These are phyloP conservation scores for Pangasius mekongensis DNA, from an alignment of 2,797 vertebrate genomes.

Conservation along the genomic window DNA sequence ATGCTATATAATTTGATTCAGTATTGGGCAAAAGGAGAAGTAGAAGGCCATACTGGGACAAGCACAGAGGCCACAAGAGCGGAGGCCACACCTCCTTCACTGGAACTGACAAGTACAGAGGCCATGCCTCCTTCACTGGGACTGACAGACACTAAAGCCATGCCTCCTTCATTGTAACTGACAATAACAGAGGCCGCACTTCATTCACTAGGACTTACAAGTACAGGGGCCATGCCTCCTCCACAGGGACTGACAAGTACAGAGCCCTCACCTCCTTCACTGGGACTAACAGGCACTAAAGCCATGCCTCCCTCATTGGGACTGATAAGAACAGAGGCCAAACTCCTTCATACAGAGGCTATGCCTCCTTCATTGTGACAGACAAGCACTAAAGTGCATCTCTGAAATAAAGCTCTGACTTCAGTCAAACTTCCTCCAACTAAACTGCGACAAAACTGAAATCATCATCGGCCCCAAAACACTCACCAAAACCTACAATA, in stretches of 20 bases:
- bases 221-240: neutral
- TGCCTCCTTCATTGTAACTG: neutral
- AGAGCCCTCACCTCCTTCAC: neutral
- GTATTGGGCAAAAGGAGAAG: too few relatives aligned
- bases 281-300: neutral
- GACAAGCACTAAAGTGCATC: too few relatives aligned
- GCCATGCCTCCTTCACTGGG: neutral
- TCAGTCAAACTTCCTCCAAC: too few relatives aligned
- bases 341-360: neutral
- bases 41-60: neutral
- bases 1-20: neutral
- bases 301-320: neutral
- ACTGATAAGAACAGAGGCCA: neutral
- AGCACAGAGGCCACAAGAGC: neutral
- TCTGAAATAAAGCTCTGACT: too few relatives aligned
- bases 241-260: neutral
- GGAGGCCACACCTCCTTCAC: neutral
- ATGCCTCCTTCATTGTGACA: neutral
- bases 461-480: too few relatives aligned
- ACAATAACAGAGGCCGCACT: neutral
- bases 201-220: neutral
- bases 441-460: too few relatives aligned
- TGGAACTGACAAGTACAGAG: neutral
- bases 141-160: neutral
- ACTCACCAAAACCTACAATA: too few relatives aligned